These are phyloP conservation scores for Tryphoninae sp. DNA, from an alignment of 2,888 invertebrate genomes.

Conservation along the genomic window DNA sequence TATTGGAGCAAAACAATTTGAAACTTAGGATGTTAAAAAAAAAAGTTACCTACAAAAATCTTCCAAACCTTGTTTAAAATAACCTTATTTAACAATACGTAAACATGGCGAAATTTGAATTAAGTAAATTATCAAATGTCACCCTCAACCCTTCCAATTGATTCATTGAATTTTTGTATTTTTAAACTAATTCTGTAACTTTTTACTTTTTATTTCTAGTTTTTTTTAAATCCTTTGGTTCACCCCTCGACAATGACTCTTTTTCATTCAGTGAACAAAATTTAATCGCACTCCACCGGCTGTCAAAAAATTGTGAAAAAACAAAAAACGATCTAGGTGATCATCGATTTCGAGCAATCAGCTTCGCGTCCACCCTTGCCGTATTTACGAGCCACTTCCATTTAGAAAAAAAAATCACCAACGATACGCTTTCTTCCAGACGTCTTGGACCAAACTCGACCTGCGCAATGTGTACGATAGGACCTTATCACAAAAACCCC, in stretches of 20 bases:
- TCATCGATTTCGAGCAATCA: conserved; percentile 27
- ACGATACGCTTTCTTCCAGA: conserved; percentile 42
- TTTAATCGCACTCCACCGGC: too few species aligned
- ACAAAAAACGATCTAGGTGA: too few species aligned
- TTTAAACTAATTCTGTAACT: too few species aligned
- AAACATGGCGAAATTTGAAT: conserved; percentile 11
- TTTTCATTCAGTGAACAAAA: too few species aligned
- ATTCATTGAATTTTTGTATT: background rate
- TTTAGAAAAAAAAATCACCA: conserved; percentile 43
- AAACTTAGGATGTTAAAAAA: too few species aligned
- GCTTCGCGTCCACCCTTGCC: conserved; percentile 55
- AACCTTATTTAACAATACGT: background rate
- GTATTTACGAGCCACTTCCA: conserved; percentile 56
- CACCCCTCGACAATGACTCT: too few species aligned
- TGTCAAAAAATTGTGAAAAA: too few species aligned
- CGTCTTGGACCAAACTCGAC: conserved; percentile 32
- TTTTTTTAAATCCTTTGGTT: too few species aligned
- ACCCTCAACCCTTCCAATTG: background rate
- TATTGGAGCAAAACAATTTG: too few species aligned
- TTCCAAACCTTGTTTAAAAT: too few species aligned
- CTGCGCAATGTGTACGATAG: conserved; percentile 48
- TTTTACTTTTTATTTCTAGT: too few species aligned
- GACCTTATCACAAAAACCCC: conserved; percentile 42
- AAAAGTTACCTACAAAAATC: too few species aligned
- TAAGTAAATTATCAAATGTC: background rate